Conservation (phyloP, 2,113 vertebrate species). For the Daboia siamensis region DNA sequence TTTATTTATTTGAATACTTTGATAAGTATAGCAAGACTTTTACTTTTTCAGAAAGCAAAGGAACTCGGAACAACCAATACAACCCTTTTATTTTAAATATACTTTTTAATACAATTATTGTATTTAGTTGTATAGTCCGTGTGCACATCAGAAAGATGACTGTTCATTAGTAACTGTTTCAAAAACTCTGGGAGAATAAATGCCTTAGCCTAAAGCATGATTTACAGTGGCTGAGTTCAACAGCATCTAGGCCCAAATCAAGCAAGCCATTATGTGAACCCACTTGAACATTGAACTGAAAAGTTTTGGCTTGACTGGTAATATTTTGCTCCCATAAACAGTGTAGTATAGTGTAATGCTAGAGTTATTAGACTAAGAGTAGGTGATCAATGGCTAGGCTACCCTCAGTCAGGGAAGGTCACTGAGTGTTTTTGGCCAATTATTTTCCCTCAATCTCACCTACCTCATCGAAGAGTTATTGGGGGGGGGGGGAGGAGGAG, state of each 20-base stretch:
- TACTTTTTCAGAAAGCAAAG: background rate
- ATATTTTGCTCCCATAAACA: background rate
- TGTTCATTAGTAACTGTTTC: background rate
- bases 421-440: background rate
- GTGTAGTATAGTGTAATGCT: background rate
- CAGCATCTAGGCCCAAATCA: background rate
- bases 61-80: background rate
- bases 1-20: background rate
- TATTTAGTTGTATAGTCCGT: background rate
- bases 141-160: background rate
- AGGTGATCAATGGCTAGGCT: background rate
- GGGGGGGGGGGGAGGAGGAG: background rate
- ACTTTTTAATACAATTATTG: background rate
- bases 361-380: background rate
- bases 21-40: background rate
- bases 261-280: background rate
- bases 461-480: background rate
- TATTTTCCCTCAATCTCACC: background rate
- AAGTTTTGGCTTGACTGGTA: background rate
- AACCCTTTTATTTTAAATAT: background rate
- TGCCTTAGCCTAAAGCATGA: background rate
- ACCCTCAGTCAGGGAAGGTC: background rate
- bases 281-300: background rate
- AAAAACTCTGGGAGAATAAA: background rate
- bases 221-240: background rate